Percentiles rank a stretch among this genome's conserved stretches.
These are phyloP conservation scores for Mobula hypostoma DNA, from an alignment of 2,113 vertebrate species.

Conservation along the genomic window DNA sequence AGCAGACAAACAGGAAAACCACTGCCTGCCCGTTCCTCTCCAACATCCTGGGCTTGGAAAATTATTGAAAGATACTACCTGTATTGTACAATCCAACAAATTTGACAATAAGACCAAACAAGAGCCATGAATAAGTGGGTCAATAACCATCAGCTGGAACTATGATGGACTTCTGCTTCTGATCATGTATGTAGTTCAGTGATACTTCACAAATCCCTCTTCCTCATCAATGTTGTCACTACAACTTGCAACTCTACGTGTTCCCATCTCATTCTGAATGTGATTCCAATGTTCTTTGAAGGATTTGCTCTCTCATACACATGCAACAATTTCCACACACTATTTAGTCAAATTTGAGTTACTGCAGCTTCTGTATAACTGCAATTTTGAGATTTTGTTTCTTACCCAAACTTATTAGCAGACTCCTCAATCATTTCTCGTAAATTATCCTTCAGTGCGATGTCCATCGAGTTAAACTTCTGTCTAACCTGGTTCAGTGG, in stretches of 20 bases:
- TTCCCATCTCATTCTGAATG: background rate
- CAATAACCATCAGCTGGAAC: background rate
- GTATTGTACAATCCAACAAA: background rate
- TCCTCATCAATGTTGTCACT: background rate
- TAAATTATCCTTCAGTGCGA: constrained; percentile 88
- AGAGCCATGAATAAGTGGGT: background rate
- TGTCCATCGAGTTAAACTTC: constrained; percentile 92
- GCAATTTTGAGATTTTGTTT: background rate
- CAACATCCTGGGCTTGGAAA: too few species aligned
- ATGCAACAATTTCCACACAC: background rate
- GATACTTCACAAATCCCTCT: background rate
- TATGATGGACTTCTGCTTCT: background rate
- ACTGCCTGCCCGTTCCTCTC: too few species aligned
- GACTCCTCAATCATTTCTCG: constrained; percentile 89
- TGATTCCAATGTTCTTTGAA: background rate
- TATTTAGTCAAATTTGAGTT: background rate
- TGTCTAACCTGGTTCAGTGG: constrained; percentile 91
- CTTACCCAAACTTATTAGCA: constrained; percentile 89
- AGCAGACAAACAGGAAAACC: too few species aligned
- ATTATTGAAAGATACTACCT: background rate
- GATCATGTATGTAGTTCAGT: background rate
- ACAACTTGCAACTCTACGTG: background rate
- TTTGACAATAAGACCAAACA: background rate
- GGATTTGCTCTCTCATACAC: background rate
- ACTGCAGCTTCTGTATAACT: background rate